Evolutionary conservation across 1,140 invertebrate species (phyloP).

Genomic region (Eriosoma lanigerum): DNA sequence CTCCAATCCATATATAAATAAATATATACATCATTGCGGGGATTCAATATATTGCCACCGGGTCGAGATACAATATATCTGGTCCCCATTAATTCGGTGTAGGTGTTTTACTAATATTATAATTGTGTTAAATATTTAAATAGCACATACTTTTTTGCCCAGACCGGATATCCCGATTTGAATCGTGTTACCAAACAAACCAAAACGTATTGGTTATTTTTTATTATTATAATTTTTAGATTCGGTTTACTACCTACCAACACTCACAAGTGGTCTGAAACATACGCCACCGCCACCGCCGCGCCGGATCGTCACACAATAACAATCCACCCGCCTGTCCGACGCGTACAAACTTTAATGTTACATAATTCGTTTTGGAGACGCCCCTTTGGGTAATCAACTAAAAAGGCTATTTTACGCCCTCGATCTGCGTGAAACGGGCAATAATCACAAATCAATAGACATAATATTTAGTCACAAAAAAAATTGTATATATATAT

Average conservation of each 20-base stretch:
- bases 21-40: not conserved
- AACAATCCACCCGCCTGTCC: not conserved
- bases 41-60: not conserved
- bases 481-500: no score
- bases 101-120: not conserved
- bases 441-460: slow-evolving; percentile 20
- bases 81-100: not conserved
- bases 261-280: not conserved
- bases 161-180: not conserved
- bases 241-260: not conserved
- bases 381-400: slow-evolving; percentile 25
- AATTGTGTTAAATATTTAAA: slow-evolving; percentile 9
- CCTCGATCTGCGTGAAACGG: not conserved
- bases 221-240: not conserved
- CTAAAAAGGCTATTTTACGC: slow-evolving; percentile 8
- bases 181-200: slow-evolving; percentile 10
- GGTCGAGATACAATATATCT: not conserved
- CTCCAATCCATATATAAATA: no score
- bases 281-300: not conserved
- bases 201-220: not conserved
- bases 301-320: not conserved
- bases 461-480: no score
- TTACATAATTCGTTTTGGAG: not conserved
- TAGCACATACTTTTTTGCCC: not conserved
- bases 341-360: not conserved